Evolutionary conservation across 2,797 vertebrate genomes (phyloP).

Genomic region (Onychomys arenicola): DNA sequence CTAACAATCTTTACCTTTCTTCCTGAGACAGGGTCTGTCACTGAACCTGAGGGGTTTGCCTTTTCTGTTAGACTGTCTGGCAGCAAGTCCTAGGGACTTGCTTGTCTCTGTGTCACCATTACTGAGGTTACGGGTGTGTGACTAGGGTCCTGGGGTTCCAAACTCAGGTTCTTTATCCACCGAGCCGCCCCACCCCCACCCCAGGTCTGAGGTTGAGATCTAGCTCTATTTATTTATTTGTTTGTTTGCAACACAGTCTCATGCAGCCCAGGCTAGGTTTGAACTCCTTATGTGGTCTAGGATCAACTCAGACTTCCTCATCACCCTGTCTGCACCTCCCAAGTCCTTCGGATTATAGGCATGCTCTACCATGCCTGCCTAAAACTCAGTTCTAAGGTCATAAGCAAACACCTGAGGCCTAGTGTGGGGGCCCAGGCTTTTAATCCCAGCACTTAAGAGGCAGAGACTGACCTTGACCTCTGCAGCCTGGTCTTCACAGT

Average conservation of each 20-base stretch:
- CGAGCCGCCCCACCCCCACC: background rate
- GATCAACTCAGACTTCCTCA: background rate
- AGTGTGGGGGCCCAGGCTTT: background rate
- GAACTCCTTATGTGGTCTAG: background rate
- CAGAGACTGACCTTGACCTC: background rate
- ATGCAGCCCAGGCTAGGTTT: background rate
- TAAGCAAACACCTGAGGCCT: background rate
- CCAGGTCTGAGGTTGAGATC: background rate
- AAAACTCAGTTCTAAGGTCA: constrained; percentile 1
- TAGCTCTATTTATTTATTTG: background rate
- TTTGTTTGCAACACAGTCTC: background rate
- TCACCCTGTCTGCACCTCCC: background rate
- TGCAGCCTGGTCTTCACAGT: background rate
- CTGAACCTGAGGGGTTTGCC: background rate
- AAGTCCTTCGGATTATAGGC: background rate
- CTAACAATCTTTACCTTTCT: background rate
- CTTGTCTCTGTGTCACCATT: background rate
- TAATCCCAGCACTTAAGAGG: background rate
- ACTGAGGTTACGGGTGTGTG: background rate
- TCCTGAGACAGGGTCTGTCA: background rate
- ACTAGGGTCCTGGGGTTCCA: background rate
- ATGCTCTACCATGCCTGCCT: background rate
- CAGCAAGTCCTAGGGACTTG: background rate
- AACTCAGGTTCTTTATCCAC: background rate
- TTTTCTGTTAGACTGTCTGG: background rate